Evolutionary conservation across 2,888 invertebrate genomes (phyloP).

Genomic region (Merodon equestris): DNA sequence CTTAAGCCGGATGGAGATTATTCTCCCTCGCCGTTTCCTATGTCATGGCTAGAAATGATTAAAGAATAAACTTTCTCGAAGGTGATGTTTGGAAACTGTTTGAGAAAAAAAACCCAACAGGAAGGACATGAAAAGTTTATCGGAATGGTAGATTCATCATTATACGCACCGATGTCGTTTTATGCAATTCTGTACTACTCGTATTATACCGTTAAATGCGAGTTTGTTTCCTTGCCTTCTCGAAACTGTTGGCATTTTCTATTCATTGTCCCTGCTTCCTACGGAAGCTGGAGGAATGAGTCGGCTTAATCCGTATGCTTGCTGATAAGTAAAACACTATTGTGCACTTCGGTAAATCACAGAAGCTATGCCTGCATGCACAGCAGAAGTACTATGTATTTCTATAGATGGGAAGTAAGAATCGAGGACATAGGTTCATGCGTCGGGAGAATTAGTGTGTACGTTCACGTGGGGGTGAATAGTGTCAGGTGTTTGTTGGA

Average conservation of each 20-base stretch:
- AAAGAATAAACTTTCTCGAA: constrained; percentile 8
- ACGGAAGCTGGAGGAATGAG: constrained; percentile 35
- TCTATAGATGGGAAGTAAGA: background rate
- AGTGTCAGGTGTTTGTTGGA: constrained; percentile 49
- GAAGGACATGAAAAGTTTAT: constrained; percentile 4
- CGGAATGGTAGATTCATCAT: constrained; percentile 42
- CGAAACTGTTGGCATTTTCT: no score
- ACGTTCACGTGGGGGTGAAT: constrained; percentile 24
- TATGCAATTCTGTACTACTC: constrained; percentile 22
- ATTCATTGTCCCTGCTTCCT: no score
- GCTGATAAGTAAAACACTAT: constrained; percentile 58
- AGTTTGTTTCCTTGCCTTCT: background rate
- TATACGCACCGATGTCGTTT: constrained; percentile 35
- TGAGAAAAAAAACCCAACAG: background rate
- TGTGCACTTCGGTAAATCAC: constrained; percentile 64
- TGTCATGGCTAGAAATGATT: background rate
- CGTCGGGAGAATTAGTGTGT: constrained; percentile 29
- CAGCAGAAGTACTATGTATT: background rate
- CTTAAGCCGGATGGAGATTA: constrained; percentile 8
- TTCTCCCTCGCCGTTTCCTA: background rate
- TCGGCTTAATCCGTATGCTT: constrained; percentile 38
- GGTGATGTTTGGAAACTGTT: constrained; percentile 29
- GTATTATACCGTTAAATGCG: constrained; percentile 25
- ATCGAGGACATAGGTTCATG: constrained; percentile 25
- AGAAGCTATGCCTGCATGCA: constrained; percentile 50